Conservation (phyloP, 2,888 invertebrate species). For the Caenorhabditis afra region DNA sequence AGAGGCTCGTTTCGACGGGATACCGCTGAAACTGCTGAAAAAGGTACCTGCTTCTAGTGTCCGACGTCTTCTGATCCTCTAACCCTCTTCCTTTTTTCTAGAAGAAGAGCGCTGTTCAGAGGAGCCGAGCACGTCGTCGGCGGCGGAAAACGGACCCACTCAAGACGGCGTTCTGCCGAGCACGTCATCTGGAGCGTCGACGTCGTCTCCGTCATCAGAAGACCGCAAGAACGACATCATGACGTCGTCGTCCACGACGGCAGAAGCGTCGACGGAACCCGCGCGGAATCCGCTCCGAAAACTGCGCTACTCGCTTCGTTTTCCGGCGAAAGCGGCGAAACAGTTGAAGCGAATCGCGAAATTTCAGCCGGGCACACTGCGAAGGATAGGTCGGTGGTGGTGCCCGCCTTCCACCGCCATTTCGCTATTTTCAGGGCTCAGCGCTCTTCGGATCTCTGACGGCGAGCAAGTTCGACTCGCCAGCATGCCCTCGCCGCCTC, state of each 20-base stretch:
- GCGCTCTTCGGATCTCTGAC: conserved; percentile 24
- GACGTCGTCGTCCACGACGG: conserved; percentile 43
- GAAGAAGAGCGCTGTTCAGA: not conserved
- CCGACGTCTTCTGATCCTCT: not conserved
- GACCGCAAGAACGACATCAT: conserved; percentile 33
- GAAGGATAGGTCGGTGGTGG: conserved; percentile 54
- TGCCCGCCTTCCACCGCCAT: not conserved
- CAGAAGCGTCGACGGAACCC: too few relatives aligned
- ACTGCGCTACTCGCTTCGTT: conserved; percentile 53
- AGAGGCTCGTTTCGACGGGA: conserved; percentile 4
- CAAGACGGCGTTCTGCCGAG: conserved; percentile 54
- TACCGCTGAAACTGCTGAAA: not conserved
- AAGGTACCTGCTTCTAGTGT: not conserved
- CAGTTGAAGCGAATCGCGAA: conserved; percentile 67
- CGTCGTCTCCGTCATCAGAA: not conserved
- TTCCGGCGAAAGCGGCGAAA: conserved; percentile 62
- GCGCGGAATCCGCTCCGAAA: conserved; percentile 28
- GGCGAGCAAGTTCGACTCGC: conserved; percentile 42
- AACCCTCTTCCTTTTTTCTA: not conserved
- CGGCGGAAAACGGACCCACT: conserved; percentile 40
- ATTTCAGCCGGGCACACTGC: conserved; percentile 65
- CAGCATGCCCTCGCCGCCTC: conserved; percentile 24
- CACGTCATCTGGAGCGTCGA: conserved; percentile 31
- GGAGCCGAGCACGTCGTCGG: conserved; percentile 5
- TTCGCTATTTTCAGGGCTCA: conserved; percentile 13